Percentiles rank a stretch among this genome's conserved stretches.
These are phyloP conservation scores for Cryptops parisi DNA, from an alignment of 2,888 invertebrate genomes.

Conservation along the genomic window DNA sequence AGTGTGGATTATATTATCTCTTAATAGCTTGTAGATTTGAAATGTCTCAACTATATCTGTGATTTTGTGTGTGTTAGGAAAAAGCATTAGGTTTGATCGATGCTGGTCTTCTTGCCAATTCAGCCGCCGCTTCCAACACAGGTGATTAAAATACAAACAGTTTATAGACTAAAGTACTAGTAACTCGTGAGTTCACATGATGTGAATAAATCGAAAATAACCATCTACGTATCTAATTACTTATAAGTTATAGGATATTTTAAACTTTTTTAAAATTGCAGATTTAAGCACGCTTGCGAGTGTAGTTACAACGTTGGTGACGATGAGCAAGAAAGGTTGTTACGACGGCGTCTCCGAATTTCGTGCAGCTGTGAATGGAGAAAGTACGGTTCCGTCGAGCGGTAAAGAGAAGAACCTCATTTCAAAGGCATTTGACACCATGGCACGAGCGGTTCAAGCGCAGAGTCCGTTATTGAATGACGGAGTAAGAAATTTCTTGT, in stretches of 20 bases:
- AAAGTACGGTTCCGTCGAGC: conserved; percentile 44
- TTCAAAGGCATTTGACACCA: conserved; percentile 56
- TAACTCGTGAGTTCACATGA: too few species aligned
- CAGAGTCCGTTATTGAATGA: conserved; percentile 16
- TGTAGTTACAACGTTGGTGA: conserved; percentile 36
- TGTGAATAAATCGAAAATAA: too few species aligned
- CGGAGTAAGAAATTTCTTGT: conserved; percentile 3
- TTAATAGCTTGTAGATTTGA: too few species aligned
- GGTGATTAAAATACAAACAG: not conserved
- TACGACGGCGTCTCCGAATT: conserved; percentile 35
- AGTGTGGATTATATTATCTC: too few species aligned
- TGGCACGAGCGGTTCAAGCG: conserved; percentile 40
- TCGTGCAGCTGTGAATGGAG: conserved; percentile 34
- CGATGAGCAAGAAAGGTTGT: conserved; percentile 30
- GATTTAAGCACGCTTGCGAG: conserved; percentile 37
- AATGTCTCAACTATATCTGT: too few species aligned
- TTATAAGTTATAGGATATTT: too few species aligned
- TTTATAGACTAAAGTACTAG: too few species aligned
- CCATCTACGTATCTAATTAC: too few species aligned
- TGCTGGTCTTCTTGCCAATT: conserved; percentile 9
- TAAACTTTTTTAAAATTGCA: too few species aligned
- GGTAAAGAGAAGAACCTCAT: conserved; percentile 48
- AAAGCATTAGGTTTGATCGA: conserved; percentile 11
- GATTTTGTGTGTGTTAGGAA: not conserved
- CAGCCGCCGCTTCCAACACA: conserved; percentile 7